Evolutionary conservation across 2,797 vertebrate species (phyloP), one percentile per base, ranked within the genome.

Genomic region (Urophycis tenuis): DNA sequence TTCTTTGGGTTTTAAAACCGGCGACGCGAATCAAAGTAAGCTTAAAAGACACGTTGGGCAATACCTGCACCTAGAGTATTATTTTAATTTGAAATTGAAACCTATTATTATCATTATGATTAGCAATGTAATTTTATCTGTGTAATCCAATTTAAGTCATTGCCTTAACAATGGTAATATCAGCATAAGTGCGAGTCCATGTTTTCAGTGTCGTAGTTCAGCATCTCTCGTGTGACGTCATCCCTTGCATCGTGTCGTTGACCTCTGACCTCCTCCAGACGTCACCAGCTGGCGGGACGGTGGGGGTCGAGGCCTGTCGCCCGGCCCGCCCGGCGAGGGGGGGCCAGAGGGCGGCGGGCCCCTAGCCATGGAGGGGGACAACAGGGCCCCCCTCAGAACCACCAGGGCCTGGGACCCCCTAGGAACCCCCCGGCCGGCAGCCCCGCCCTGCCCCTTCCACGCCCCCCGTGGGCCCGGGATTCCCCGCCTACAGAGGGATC

Each of bases 251-350:
- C 3, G 1, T 25, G 53, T 71, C 73, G 9, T 31, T 30, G 22
- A 32, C 15, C 53, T 36, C 11, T 83, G 75, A 19, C 0, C 32
- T 70, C 30, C 4, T 36, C 79, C 83, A 96, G 96, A 96, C 91
- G 95, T 94, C 82, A 94, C 95, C 86, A 96, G 92, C 85, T 97
- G 96, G 96, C 95, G 96, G 95, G 96, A 97, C 77, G 96, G 96
- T 94, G 96, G 96, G 92, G 95, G 95, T 90, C 95, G 95, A 83
- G 91, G 84, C 77, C 77, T 94, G 93, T 92, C 90, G 22, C 91
- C 93, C 91, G 92, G 92, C 92, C 81, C 92, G 86, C 82, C 89
- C 85, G 94, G 92, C 90, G 93, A 94, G 91, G 94, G 92, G 90
- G 94, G 92, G 79, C 91, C 83, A 78, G 94, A 95, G 86, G 93